Conservation (phyloP, 2,888 invertebrate species). For the Lepas anatifera region DNA sequence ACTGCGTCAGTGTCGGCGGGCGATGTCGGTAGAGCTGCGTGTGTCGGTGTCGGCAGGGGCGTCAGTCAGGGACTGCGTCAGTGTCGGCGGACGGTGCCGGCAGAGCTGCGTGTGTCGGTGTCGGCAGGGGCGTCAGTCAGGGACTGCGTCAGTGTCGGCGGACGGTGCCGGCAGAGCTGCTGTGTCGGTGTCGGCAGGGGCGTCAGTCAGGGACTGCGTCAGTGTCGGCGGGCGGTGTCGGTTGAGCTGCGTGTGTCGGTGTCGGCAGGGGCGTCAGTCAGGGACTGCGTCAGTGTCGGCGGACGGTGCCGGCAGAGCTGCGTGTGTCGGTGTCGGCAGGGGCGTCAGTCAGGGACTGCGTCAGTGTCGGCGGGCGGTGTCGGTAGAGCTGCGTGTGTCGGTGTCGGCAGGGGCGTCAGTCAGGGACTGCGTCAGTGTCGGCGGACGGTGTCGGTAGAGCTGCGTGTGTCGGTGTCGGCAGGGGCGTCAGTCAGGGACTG, state of each 20-base stretch:
- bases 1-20: not conserved
- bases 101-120: too few species aligned
- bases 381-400: not conserved
- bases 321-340: slow-evolving; percentile 14
- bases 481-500: slow-evolving; percentile 14
- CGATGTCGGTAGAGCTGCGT: not conserved
- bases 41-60: slow-evolving; percentile 12
- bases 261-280: too few species aligned
- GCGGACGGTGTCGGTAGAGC: too few species aligned
- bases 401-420: slow-evolving; percentile 17
- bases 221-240: too few species aligned
- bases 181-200: slow-evolving; percentile 10
- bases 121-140: slow-evolving; percentile 16
- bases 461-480: too few species aligned
- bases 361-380: not conserved
- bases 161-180: too few species aligned
- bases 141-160: not conserved
- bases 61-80: slow-evolving; percentile 15
- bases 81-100: too few species aligned
- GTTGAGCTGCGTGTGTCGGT: too few species aligned
- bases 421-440: slow-evolving; percentile 1
- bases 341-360: slow-evolving; percentile 13
- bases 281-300: slow-evolving; percentile 10
- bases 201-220: slow-evolving; percentile 18
- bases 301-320: not conserved